Base-by-base conservation (phyloP, 2,113 vertebrate species). In the Hydropotes inermis region DNA sequence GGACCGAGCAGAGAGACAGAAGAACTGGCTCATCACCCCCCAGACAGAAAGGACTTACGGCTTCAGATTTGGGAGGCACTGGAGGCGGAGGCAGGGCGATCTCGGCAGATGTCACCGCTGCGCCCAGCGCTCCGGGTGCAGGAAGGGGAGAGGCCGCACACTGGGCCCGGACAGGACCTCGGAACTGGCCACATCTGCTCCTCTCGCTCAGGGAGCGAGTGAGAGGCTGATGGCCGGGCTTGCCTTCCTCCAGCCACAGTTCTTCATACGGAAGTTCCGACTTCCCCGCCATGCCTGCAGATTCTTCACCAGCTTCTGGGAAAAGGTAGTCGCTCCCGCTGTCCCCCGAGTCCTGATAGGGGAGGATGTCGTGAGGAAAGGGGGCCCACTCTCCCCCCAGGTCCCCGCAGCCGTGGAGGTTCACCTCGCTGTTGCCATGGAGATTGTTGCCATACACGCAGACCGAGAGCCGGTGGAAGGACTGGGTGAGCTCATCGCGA, bases 41-140 rank as follows among this genome's bases (percentile, higher is more conserved):
- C 79, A 2, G 70, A 92, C 82, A 11, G 91, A 94, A 52, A 28
- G 5, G 25, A 99, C 99, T 99, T 99, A 99, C 99, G 97, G 99
- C 99, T 99, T 99, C 99, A 96, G 99, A 99, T 98, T 99, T 99
- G 96, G 99, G 99, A 98, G 99, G 99, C 99, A 99, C 99, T 79
- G 99, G 99, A 97, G 99, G 99, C 94, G 99, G 99, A 99, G 99
- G 99, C 98, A 99, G 99, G 98, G 98, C 98, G 91, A 98, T 98
- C 95, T 99, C 99, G 82, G 99, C 98, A 97, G 98, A 98, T 94
- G 99, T 99, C 14, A 98, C 57, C 47, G 99, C 93, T 94, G 97
- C 96, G 95, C 93, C 98, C 0, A 99, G 57, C 33, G 99, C 97
- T 36, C 98, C 99, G 89, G 99, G 98, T 87, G 98, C 96, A n/a